These are phyloP conservation scores for Cylas formicarius DNA, from an alignment of 1,140 invertebrate species.

Conservation along the genomic window DNA sequence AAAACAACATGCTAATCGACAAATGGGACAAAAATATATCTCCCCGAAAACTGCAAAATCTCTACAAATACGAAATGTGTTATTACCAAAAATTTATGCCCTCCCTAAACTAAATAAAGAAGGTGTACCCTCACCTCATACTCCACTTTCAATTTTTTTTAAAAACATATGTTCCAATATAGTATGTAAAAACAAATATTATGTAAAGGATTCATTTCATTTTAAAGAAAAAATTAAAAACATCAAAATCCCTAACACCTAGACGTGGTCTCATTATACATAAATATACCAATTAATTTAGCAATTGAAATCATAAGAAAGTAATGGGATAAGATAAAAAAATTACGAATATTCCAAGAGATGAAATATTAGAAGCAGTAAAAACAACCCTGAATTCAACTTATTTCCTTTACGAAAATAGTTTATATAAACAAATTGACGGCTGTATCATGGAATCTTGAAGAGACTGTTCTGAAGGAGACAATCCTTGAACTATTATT, in stretches of 20 bases:
- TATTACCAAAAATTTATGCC: slow-evolving; percentile 7
- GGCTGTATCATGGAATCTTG: slow-evolving; percentile 10
- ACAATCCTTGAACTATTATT: no score
- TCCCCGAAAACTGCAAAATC: no score
- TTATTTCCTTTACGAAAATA: slow-evolving; percentile 7
- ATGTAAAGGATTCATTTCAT: not conserved
- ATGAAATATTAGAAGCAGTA: slow-evolving; percentile 1
- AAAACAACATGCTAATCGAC: slow-evolving; percentile 1
- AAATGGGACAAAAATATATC: slow-evolving; percentile 5
- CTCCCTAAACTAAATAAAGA: slow-evolving; percentile 1
- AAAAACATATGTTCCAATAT: not conserved
- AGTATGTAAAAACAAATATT: not conserved
- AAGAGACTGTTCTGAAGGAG: no score
- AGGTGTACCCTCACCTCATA: not conserved
- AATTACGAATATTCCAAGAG: not conserved
- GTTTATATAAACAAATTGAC: slow-evolving; percentile 11
- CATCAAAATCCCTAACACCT: slow-evolving; percentile 2
- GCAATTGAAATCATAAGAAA: slow-evolving; percentile 3
- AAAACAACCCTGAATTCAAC: slow-evolving; percentile 2
- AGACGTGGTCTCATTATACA: slow-evolving; percentile 6
- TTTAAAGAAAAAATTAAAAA: slow-evolving; percentile 9
- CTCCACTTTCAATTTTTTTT: not conserved
- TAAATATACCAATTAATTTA: slow-evolving; percentile 5
- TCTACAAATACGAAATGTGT: no score
- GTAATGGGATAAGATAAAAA: slow-evolving; percentile 11